Evolutionary conservation across 2,797 vertebrate genomes (phyloP), one percentile per base, ranked within the genome.

Genomic region (Myotis myotis): DNA sequence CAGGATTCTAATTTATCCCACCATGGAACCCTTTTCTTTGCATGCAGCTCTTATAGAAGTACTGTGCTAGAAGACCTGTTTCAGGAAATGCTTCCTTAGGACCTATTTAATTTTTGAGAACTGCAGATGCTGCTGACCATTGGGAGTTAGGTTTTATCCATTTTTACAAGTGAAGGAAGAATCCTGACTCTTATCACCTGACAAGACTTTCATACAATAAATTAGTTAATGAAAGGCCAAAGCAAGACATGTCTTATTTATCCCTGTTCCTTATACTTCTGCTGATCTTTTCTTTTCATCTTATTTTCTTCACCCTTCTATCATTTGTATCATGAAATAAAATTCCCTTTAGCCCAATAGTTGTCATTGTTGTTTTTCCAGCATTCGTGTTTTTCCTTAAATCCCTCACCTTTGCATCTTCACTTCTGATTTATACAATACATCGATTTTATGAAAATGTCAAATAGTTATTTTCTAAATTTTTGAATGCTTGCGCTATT

Each of bases 301-400:
- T 66, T 60, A n/a, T 71, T 90, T 87, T 74, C 55, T 72, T 87
- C 3, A 55, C 7, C 1, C 8, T 75, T 53, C 6, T 47, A 23
- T 70, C 17, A 87, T n/a, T 51, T 72, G 38, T 53, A 68, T 66
- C 55, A 87, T 92, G 83, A 92, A 93, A 62, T 85, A 88, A 83
- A 83, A 80, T 72, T 66, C 17, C 64, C 38, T 64, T 30, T 22
- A 64, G 23, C 41, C 49, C 41, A 62, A 10, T 47, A 36, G 60
- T 94, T 71, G 19, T 83, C 33, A 83, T 19, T 16, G 11, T 33
- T 74, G 15, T 25, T 92, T 87, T 81, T 60, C 47, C 12, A 41
- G 64, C 8, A 36, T 41, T 60, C 4, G 4, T 57, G 23, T 41
- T 87, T 89, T 87, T 33, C 70, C 44, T 95, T 84, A 87, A 22